Conservation (phyloP, 2,113 vertebrate species). For the Upupa epops region DNA sequence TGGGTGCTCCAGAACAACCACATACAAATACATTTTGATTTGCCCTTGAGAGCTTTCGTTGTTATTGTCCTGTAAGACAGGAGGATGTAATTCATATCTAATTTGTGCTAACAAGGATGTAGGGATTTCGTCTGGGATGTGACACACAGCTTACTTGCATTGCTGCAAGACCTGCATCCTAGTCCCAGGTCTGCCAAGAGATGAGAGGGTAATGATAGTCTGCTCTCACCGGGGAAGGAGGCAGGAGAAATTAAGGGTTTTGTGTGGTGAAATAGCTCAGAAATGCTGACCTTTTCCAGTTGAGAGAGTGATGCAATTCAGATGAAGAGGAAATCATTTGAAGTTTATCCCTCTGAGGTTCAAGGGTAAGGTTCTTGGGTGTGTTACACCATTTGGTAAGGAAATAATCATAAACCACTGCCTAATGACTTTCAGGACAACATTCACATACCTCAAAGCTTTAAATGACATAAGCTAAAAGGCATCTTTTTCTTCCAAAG, state of each 20-base stretch:
- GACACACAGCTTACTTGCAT: not conserved
- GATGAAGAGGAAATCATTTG: not conserved
- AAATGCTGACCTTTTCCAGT: not conserved
- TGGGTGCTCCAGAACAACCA: not conserved
- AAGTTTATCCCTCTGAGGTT: not conserved
- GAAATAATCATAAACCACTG: not conserved
- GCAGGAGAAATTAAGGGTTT: not conserved
- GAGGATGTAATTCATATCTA: not conserved
- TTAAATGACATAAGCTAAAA: not conserved
- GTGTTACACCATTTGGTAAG: not conserved
- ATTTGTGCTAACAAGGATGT: not conserved
- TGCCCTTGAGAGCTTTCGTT: rapidly evolving
- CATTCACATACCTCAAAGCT: not conserved
- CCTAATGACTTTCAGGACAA: not conserved
- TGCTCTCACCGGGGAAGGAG: rapidly evolving
- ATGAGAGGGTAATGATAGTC: not conserved
- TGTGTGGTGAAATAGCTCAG: not conserved
- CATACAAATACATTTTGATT: not conserved
- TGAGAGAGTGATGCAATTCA: not conserved
- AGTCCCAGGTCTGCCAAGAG: not conserved
- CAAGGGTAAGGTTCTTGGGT: not conserved
- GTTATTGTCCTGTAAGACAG: rapidly evolving
- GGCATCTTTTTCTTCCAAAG: not conserved
- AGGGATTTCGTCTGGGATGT: not conserved
- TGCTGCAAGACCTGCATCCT: rapidly evolving